phyloP scores from a whole-genome alignment of 2,888 invertebrate species.

The Pristionchus mayeri region DNA sequence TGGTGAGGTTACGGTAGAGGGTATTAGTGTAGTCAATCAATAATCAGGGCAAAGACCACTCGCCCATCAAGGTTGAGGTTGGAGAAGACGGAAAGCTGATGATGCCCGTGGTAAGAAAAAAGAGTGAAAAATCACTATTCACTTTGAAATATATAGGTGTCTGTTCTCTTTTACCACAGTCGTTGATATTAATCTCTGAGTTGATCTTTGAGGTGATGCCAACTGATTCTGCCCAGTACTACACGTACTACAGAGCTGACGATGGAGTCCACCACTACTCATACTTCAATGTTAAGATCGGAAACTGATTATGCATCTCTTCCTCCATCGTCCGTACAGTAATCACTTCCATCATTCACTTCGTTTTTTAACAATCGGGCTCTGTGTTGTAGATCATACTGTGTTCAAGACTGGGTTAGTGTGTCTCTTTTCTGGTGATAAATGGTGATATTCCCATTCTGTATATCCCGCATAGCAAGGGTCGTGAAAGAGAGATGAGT shows the following conservation, averaged over 20 bases:
- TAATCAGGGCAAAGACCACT: conserved; percentile 26
- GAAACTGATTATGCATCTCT: too few relatives aligned
- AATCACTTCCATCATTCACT: not conserved
- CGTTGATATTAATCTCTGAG: too few relatives aligned
- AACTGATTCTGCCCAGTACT: conserved; percentile 42
- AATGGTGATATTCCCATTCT: not conserved
- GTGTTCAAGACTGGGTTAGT: not conserved
- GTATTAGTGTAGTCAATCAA: conserved; percentile 4
- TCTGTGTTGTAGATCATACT: not conserved
- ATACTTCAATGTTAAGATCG: conserved; percentile 45
- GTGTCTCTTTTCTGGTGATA: not conserved
- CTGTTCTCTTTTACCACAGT: not conserved
- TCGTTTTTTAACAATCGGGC: conserved; percentile 9
- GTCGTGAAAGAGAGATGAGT: too few relatives aligned
- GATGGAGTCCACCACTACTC: conserved; percentile 36
- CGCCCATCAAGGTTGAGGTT: not conserved
- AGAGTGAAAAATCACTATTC: too few relatives aligned
- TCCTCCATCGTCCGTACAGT: too few relatives aligned
- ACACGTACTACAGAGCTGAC: conserved; percentile 39
- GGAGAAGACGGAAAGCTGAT: conserved; percentile 15
- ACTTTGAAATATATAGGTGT: too few relatives aligned
- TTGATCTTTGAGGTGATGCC: conserved; percentile 31
- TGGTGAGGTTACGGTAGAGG: conserved; percentile 29
- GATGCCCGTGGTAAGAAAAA: conserved; percentile 4
- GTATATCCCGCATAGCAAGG: too few relatives aligned